phyloP scores from a whole-genome alignment of 1,140 invertebrate genomes.

The Hyposmocoma kahamanoa region DNA sequence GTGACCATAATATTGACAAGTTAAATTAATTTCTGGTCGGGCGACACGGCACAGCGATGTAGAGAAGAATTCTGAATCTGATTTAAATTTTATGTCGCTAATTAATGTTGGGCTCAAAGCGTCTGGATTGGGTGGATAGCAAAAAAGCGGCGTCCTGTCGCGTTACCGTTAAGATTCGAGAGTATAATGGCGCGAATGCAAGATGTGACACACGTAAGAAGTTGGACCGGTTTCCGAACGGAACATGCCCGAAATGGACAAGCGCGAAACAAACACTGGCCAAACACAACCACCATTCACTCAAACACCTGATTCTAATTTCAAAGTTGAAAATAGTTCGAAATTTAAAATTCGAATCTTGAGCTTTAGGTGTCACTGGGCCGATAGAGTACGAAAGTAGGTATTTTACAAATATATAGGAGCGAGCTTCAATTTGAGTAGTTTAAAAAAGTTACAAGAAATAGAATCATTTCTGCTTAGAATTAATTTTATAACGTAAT shows the following conservation, averaged over 20 bases:
- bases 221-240: conserved; percentile 32
- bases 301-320: conserved; percentile 27
- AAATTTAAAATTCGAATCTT: conserved; percentile 21
- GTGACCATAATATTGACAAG: conserved; percentile 38
- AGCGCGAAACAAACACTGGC: conserved; percentile 41
- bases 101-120: conserved; percentile 24
- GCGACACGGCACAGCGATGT: not conserved
- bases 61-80: not conserved
- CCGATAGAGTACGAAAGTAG: conserved; percentile 6
- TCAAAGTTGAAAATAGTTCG: conserved; percentile 15
- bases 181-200: conserved; percentile 41
- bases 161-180: conserved; percentile 37
- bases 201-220: conserved; percentile 51
- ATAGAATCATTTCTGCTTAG: too few species aligned
- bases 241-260: conserved; percentile 41
- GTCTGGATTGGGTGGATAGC: conserved; percentile 22
- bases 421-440: too few species aligned
- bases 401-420: too few species aligned
- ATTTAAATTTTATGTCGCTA: conserved; percentile 27
- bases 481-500: too few species aligned
- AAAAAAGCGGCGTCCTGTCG: conserved; percentile 32
- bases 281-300: conserved; percentile 35
- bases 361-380: conserved; percentile 12
- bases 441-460: too few species aligned
- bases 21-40: conserved; percentile 8